Evolutionary conservation across 2,113 vertebrate genomes (phyloP), one percentile per base, ranked within the genome.

Genomic region (Parotia lawesii): DNA sequence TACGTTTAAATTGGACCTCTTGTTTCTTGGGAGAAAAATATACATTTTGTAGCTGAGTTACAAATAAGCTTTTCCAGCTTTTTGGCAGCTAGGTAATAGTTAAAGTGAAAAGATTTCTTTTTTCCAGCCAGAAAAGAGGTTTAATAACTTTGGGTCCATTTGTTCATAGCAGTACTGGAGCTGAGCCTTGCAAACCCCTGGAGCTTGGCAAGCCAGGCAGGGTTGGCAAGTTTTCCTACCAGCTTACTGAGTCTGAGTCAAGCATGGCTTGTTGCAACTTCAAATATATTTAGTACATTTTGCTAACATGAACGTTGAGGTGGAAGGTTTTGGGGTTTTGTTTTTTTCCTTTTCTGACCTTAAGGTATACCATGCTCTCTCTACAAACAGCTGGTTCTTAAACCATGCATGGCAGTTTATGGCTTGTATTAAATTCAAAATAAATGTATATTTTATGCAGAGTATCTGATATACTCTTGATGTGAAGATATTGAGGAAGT

Each of bases 61-160:
- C 78, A 90, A 93, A 84, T 96, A 93, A 94, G 74, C 38, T 69
- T 90, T 96, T 92, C 88, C 95, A 96, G 89, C 37, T 35, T 94
- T 95, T 95, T 97, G 97, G 96, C 96, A 97, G 78, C 27, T 50
- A 95, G 56, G 92, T 96, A 95, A 92, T 84, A 96, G 97, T 97
- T 97, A 94, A 97, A 97, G 86, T 92, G 81, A 96, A 97, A 93
- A 96, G 57, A 37, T 88, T 95, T 96, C 37, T 65, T 87, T 87
- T 94, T 97, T 95, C 93, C 87, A 96, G 92, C 87, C 95, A 96
- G 93, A 97, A 96, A 96, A 96, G 84, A 64, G 8, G 51, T 97
- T 98, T 98, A 97, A 97, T 98, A 97, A 94, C 94, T 93, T 87
- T 87, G 85, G 74, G 95, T 97, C 93, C 82, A 72, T 97, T 97